Conservation (phyloP, 2,797 vertebrate species). For the Acanthis flammea region DNA sequence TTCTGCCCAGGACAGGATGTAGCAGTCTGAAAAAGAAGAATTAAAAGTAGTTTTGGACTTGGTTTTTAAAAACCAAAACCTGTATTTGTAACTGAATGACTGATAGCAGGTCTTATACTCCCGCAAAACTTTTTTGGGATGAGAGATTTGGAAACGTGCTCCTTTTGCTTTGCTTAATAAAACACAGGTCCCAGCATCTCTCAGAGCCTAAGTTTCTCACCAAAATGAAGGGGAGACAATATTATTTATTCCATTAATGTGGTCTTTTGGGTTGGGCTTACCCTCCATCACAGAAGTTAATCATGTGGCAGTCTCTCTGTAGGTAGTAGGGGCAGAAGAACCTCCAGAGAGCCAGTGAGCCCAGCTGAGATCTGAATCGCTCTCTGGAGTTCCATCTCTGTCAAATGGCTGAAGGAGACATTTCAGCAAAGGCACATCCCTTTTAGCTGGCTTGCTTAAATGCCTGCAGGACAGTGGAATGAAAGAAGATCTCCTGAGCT, state of each 20-base stretch:
- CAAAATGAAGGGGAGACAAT: background rate
- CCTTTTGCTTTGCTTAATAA: background rate
- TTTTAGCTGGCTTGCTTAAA: background rate
- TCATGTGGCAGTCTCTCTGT: background rate
- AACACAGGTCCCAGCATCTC: background rate
- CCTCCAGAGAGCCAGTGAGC: background rate
- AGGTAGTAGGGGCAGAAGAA: background rate
- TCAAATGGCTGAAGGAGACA: background rate
- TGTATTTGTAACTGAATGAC: background rate
- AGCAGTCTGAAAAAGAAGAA: background rate
- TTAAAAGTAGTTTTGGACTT: background rate
- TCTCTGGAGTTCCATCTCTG: background rate
- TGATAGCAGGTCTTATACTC: background rate
- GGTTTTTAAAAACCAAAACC: background rate
- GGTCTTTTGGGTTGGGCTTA: background rate
- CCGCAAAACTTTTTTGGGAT: background rate
- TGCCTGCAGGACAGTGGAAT: background rate
- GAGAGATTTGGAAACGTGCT: background rate
- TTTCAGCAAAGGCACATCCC: background rate
- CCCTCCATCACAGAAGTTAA: background rate
- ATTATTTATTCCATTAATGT: background rate
- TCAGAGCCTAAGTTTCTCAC: background rate
- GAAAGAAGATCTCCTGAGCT: background rate
- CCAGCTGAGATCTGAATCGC: background rate
- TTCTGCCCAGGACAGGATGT: rapidly evolving